Evolutionary conservation across 2,113 vertebrate genomes (phyloP).

Genomic region (Loxodonta africana): DNA sequence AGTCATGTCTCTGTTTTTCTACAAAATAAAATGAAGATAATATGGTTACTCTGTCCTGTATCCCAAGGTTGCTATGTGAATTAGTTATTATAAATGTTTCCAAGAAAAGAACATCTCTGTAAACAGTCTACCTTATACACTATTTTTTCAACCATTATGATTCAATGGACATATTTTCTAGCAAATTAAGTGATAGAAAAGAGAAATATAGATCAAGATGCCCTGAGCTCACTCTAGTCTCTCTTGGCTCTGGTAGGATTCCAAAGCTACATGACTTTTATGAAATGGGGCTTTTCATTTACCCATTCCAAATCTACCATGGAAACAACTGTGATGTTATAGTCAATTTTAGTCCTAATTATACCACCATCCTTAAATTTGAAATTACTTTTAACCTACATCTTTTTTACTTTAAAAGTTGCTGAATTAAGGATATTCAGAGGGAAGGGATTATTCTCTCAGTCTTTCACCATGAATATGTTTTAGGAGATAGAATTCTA

Average conservation of each 20-base stretch:
- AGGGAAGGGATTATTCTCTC: not conserved
- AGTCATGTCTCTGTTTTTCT: constrained; percentile 34
- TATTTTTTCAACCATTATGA: not conserved
- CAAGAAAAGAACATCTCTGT: not conserved
- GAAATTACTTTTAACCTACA: constrained; percentile 48
- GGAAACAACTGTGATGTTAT: not conserved
- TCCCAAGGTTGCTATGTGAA: constrained; percentile 8
- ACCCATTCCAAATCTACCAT: not conserved
- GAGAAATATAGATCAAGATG: constrained; percentile 13
- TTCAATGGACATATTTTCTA: constrained; percentile 25
- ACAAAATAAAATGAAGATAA: constrained; percentile 54
- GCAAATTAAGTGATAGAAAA: constrained; percentile 12
- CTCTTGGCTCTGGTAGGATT: not conserved
- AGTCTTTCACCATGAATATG: not conserved
- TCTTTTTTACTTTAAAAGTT: not conserved
- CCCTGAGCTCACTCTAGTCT: not conserved
- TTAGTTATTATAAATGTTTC: constrained; percentile 30
- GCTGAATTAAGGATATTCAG: constrained; percentile 26
- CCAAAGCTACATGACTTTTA: not conserved
- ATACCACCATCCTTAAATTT: not conserved
- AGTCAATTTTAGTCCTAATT: not conserved
- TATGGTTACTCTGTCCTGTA: not conserved
- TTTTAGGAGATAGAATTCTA: constrained; percentile 9
- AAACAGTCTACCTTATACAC: constrained; percentile 13
- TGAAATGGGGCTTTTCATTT: constrained; percentile 36